phyloP scores from a whole-genome alignment of 2,888 invertebrate species.

The Laspeyria flexula region DNA sequence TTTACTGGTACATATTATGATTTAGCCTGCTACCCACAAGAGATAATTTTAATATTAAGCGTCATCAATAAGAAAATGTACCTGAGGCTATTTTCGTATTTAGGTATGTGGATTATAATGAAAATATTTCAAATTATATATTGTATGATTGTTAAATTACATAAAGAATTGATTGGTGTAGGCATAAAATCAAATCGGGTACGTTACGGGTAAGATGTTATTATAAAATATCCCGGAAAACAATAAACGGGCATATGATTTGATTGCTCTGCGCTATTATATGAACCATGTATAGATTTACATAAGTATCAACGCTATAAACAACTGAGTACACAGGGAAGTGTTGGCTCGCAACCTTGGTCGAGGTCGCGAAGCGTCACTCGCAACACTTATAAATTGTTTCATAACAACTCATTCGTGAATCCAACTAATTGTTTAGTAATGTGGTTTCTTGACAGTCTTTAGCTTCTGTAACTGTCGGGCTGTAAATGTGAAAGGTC shows the following conservation, averaged over 20 bases:
- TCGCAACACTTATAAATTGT: conserved; percentile 78
- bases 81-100: too few species aligned
- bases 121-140: too few species aligned
- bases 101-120: too few species aligned
- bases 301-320: conserved; percentile 65
- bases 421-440: conserved; percentile 52
- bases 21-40: too few species aligned
- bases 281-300: conserved; percentile 52
- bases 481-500: conserved; percentile 47
- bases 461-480: conserved; percentile 49
- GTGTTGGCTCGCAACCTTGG: conserved; percentile 79
- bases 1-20: too few species aligned
- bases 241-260: conserved; percentile 47
- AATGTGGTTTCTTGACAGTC: conserved; percentile 40
- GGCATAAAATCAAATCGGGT: too few species aligned
- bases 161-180: too few species aligned
- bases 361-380: conserved; percentile 80
- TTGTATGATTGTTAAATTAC: too few species aligned
- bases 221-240: conserved; percentile 52
- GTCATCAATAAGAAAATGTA: too few species aligned
- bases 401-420: conserved; percentile 69
- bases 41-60: too few species aligned
- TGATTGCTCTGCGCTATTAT: conserved; percentile 47
- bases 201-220: not conserved
- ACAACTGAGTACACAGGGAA: conserved; percentile 81